Conservation (phyloP, 2,888 invertebrate genomes). For the Calameuta filiformis region DNA sequence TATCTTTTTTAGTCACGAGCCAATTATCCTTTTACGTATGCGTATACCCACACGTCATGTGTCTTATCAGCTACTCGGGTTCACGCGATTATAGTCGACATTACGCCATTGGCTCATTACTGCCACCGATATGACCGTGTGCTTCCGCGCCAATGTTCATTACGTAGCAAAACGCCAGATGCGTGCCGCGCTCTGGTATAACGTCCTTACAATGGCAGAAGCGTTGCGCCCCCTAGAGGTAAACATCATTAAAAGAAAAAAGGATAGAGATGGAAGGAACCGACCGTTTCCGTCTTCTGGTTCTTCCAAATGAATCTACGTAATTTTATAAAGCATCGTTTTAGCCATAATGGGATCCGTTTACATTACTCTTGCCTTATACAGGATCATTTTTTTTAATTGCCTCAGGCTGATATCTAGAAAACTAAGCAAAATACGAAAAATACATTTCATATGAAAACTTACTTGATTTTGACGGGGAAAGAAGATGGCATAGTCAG, state of each 20-base stretch:
- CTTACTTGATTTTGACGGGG: no score
- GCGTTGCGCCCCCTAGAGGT: neutral
- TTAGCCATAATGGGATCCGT: neutral
- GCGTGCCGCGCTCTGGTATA: slow-evolving; percentile 10
- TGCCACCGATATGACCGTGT: slow-evolving; percentile 4
- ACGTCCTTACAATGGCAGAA: neutral
- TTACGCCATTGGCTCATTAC: slow-evolving; percentile 13
- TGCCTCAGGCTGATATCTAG: no score
- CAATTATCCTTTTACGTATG: neutral
- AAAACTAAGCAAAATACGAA: no score
- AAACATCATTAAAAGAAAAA: neutral
- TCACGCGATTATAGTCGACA: neutral
- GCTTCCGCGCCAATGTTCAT: slow-evolving; percentile 10
- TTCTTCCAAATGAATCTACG: neutral
- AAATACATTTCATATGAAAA: no score
- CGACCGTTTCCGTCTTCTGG: neutral
- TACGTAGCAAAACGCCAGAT: slow-evolving; percentile 14
- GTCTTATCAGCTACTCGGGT: neutral
- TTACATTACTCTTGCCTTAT: neutral
- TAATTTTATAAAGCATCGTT: neutral
- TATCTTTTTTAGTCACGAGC: neutral
- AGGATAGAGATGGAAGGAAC: neutral
- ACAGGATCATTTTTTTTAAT: no score
- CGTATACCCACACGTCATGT: neutral
- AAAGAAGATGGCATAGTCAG: no score